Evolutionary conservation across 2,113 vertebrate species (phyloP).

Genomic region (Strigops habroptila): DNA sequence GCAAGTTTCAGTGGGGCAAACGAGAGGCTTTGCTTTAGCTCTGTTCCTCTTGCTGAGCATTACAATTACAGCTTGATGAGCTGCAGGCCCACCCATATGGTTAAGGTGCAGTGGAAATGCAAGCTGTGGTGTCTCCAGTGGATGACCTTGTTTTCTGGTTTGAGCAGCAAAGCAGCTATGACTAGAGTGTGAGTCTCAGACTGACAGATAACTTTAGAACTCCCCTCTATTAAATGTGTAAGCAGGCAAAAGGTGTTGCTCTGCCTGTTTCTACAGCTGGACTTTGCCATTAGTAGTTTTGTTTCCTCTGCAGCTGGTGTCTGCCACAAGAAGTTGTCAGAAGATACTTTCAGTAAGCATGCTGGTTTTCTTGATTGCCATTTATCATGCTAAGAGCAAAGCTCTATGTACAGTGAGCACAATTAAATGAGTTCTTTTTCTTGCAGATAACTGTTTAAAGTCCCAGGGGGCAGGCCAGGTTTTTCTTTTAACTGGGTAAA

Average conservation of each 20-base stretch:
- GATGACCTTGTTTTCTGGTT: not conserved
- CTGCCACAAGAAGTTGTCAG: not conserved
- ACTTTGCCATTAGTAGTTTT: not conserved
- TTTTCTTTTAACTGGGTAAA: not conserved
- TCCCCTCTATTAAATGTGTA: not conserved
- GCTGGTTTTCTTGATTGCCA: too few species aligned
- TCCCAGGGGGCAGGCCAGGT: not conserved
- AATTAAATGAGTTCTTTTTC: not conserved
- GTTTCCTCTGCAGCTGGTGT: not conserved
- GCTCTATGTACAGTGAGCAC: not conserved
- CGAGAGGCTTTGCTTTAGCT: not conserved
- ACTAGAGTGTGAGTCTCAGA: not conserved
- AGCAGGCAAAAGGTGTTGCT: not conserved
- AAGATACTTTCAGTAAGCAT: not conserved
- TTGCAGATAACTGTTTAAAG: not conserved
- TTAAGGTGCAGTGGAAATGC: not conserved
- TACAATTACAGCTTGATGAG: not conserved
- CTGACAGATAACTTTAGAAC: not conserved
- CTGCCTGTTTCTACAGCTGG: not conserved
- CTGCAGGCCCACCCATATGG: not conserved
- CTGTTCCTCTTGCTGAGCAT: not conserved
- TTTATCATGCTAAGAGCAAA: too few species aligned
- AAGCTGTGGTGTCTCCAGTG: not conserved
- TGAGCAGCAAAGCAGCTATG: not conserved
- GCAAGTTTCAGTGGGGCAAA: not conserved